Evolutionary conservation across 1,140 invertebrate species (phyloP).

Genomic region (Achroia grisella): DNA sequence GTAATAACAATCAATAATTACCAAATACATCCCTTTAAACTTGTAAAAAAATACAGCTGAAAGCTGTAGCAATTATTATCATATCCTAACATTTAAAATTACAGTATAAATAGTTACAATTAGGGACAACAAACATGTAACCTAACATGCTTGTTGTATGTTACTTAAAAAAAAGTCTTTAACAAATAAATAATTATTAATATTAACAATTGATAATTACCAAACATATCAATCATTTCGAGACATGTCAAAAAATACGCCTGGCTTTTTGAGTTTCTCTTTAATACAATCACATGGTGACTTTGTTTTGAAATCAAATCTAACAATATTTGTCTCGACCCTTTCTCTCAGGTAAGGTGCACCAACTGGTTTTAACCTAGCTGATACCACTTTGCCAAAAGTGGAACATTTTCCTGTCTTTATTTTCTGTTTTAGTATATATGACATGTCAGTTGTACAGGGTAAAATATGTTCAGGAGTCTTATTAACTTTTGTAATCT

Average conservation of each 20-base stretch:
- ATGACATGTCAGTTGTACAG: constrained; percentile 42
- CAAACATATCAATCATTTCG: neutral
- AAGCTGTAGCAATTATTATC: too few species aligned
- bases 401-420: constrained; percentile 34
- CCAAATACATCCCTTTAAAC: too few species aligned
- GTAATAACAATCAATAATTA: too few species aligned
- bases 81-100: too few species aligned
- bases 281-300: constrained; percentile 50
- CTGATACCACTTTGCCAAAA: constrained; percentile 45
- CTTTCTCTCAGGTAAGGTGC: constrained; percentile 35
- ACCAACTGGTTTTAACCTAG: constrained; percentile 29
- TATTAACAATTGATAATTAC: too few species aligned
- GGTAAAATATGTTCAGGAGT: constrained; percentile 28
- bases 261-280: constrained; percentile 38
- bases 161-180: too few species aligned
- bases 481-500: neutral
- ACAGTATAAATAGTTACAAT: too few species aligned
- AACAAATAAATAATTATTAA: too few species aligned
- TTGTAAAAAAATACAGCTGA: too few species aligned
- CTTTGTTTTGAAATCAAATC: constrained; percentile 44
- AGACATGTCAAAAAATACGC: constrained; percentile 2
- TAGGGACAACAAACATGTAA: too few species aligned
- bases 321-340: constrained; percentile 20
- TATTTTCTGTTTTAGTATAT: constrained; percentile 37
- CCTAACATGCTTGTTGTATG: too few species aligned